These are phyloP conservation scores for Caenorhabditis doughertyi DNA, from an alignment of 2,888 invertebrate genomes.

Conservation along the genomic window DNA sequence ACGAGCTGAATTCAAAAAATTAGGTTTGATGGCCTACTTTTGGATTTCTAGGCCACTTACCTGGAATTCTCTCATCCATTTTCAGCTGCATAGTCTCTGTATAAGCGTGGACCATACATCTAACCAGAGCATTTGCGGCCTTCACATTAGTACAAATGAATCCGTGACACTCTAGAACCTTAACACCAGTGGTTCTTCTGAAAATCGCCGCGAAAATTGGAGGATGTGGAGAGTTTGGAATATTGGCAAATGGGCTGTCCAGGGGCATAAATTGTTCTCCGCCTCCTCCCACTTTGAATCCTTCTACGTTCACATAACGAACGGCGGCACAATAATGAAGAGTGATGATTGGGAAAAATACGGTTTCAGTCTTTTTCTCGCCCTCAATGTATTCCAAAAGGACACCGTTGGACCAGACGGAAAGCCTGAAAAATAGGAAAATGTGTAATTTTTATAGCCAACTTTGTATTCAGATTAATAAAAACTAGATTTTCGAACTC, in stretches of 20 bases:
- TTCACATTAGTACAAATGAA: constrained; percentile 97
- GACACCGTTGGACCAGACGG: constrained; percentile 97
- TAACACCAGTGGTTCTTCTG: constrained; percentile 95
- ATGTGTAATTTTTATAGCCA: too few species aligned
- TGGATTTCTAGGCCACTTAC: too few species aligned
- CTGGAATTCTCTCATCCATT: constrained; percentile 79
- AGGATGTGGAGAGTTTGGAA: constrained; percentile 94
- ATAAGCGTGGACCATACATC: constrained; percentile 96
- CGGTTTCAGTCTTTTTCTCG: constrained; percentile 92
- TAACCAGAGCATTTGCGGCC: constrained; percentile 93
- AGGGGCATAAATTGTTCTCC: constrained; percentile 89
- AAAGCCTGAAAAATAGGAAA: constrained; percentile 82
- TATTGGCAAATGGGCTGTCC: constrained; percentile 95
- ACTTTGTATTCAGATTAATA: not conserved
- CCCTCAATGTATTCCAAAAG: constrained; percentile 95
- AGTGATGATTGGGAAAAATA: constrained; percentile 96
- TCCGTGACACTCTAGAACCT: constrained; percentile 97
- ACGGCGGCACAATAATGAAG: constrained; percentile 96
- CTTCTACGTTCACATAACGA: constrained; percentile 89
- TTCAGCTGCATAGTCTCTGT: constrained; percentile 91
- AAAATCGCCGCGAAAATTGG: constrained; percentile 97
- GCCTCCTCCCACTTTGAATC: constrained; percentile 84
- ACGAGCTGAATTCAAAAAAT: not conserved
- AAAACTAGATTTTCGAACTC: too few species aligned
- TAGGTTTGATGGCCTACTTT: too few species aligned